Conservation (phyloP, 2,797 vertebrate species). For the Sciurus carolinensis region DNA sequence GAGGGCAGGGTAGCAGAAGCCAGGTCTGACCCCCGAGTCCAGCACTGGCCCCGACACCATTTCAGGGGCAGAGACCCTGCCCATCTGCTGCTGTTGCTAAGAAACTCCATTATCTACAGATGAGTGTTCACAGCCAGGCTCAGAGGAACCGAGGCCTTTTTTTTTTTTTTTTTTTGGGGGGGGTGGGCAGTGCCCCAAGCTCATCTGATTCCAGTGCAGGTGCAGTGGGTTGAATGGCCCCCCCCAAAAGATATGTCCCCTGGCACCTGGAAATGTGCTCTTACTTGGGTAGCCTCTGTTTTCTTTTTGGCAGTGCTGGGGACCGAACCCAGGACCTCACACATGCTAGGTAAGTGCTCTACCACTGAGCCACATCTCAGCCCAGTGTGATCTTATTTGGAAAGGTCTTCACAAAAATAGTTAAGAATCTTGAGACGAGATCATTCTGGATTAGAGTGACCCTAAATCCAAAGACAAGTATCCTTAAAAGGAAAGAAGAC, state of each 20-base stretch:
- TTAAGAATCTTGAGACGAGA: too few relatives aligned
- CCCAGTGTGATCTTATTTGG: not conserved
- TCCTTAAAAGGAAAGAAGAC: too few relatives aligned
- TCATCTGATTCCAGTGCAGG: not conserved
- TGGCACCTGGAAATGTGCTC: not conserved
- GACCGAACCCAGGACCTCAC: too few relatives aligned
- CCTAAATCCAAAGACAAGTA: too few relatives aligned
- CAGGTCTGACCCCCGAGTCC: not conserved
- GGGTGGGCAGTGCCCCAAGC: not conserved
- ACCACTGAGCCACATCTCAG: too few relatives aligned
- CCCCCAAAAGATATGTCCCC: not conserved
- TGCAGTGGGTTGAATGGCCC: not conserved
- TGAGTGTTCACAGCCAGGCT: not conserved
- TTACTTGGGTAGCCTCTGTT: too few relatives aligned
- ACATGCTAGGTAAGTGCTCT: too few relatives aligned
- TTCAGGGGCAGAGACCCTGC: not conserved
- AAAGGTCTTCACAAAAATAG: too few relatives aligned
- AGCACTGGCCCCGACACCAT: not conserved
- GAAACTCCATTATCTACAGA: not conserved
- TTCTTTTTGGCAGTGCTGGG: too few relatives aligned
- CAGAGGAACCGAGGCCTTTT: not conserved
- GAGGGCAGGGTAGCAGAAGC: not conserved
- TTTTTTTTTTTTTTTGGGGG: too few relatives aligned
- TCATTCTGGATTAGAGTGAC: too few relatives aligned
- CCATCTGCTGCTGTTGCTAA: too few relatives aligned